Percentiles rank a stretch among this genome's conserved stretches.
These are phyloP conservation scores for Psittacula echo DNA, from an alignment of 2,797 vertebrate genomes.

Conservation along the genomic window DNA sequence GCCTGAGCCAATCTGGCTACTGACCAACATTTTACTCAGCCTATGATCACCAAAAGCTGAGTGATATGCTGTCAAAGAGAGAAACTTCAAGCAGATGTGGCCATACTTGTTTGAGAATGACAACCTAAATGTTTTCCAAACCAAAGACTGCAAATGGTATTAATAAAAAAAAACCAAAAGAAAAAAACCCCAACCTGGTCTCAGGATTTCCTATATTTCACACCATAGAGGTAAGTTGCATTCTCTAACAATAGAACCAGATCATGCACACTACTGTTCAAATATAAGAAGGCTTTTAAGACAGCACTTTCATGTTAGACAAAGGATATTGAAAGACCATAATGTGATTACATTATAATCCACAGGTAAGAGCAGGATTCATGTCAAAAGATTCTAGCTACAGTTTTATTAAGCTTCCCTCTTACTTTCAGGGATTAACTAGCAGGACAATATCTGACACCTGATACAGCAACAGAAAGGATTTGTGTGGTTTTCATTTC, in stretches of 20 bases:
- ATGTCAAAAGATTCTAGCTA: conserved; percentile 31
- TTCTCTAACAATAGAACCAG: not conserved
- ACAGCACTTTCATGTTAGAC: conserved; percentile 13
- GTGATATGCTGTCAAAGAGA: not conserved
- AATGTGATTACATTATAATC: conserved; percentile 65
- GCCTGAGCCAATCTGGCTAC: not conserved
- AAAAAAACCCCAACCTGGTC: not conserved
- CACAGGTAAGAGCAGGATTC: conserved; percentile 52
- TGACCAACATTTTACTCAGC: not conserved
- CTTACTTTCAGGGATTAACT: conserved; percentile 51
- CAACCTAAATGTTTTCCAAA: not conserved
- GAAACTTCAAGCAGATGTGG: not conserved
- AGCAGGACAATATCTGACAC: conserved; percentile 44
- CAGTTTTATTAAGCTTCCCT: conserved; percentile 50
- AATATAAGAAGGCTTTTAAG: not conserved
- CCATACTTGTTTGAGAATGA: not conserved
- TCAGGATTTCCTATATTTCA: not conserved
- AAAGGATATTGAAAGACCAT: conserved; percentile 34
- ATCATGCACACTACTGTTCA: not conserved
- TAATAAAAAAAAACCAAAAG: not conserved
- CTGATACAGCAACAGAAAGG: conserved; percentile 25
- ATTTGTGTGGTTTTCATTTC: conserved; percentile 54
- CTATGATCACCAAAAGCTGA: not conserved
- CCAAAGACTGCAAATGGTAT: not conserved
- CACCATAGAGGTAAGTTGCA: not conserved